Percentiles rank a stretch among this genome's conserved stretches.
phyloP scores from a whole-genome alignment of 1,140 invertebrate species.

The Drosophila arizonae region DNA sequence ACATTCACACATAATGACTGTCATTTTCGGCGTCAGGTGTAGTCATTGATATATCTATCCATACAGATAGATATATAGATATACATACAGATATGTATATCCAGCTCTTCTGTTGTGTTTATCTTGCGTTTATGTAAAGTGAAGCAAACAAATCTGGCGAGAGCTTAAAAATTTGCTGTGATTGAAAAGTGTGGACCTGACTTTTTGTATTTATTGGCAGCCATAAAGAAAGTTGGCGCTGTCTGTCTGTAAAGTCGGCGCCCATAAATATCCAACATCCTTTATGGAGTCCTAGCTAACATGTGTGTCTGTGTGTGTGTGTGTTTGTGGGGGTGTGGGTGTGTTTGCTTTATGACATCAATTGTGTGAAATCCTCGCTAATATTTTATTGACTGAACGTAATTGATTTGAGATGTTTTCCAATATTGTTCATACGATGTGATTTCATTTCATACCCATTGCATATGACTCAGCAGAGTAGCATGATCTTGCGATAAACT shows the following conservation, averaged over 20 bases:
- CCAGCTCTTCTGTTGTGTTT: slow-evolving; percentile 70
- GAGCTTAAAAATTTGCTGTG: slow-evolving; percentile 55
- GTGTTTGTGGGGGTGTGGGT: slow-evolving; percentile 5
- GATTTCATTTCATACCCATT: neutral
- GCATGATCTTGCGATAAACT: too few species aligned
- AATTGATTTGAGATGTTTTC: slow-evolving; percentile 78
- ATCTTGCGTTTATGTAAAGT: slow-evolving; percentile 62
- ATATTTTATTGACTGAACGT: slow-evolving; percentile 79
- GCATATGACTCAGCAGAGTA: too few species aligned
- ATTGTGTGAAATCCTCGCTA: slow-evolving; percentile 74
- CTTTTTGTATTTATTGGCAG: slow-evolving; percentile 71
- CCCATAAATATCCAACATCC: slow-evolving; percentile 64
- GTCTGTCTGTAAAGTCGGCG: slow-evolving; percentile 33
- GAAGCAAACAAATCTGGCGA: slow-evolving; percentile 48
- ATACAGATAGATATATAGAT: neutral
- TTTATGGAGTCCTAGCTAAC: slow-evolving; percentile 44
- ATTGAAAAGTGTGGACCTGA: slow-evolving; percentile 73
- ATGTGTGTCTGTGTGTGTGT: slow-evolving; percentile 15
- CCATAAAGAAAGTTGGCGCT: slow-evolving; percentile 72
- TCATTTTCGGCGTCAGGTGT: slow-evolving; percentile 73
- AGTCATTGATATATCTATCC: slow-evolving; percentile 68
- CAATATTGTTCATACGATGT: slow-evolving; percentile 1
- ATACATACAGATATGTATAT: neutral
- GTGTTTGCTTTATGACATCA: slow-evolving; percentile 68
- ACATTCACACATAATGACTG: slow-evolving; percentile 71